Conservation (phyloP, 2,797 vertebrate genomes). For the Phataginus tricuspis region DNA sequence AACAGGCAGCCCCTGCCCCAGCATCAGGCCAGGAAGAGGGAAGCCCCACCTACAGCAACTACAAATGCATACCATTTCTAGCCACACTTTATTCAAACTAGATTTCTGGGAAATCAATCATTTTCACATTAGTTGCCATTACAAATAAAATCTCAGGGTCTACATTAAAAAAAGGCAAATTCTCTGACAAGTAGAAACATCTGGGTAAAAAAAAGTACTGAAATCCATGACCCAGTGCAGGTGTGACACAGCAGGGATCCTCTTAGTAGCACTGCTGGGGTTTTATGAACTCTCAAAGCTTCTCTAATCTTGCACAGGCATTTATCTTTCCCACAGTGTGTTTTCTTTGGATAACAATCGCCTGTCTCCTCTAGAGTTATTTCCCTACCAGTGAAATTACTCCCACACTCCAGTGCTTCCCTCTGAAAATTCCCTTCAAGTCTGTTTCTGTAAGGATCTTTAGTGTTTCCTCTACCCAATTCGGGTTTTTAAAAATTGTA, state of each 20-base stretch:
- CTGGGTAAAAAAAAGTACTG: neutral
- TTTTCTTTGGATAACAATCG: neutral
- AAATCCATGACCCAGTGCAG: neutral
- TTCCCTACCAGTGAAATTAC: neutral
- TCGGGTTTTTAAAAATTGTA: neutral
- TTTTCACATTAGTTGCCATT: neutral
- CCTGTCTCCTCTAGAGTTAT: neutral
- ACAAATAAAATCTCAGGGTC: neutral
- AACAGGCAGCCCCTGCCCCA: too few relatives aligned
- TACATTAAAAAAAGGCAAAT: neutral
- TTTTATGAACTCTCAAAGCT: neutral
- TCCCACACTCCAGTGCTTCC: neutral
- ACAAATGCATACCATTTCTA: neutral
- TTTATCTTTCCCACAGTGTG: neutral
- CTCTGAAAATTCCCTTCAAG: neutral
- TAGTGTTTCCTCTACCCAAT: neutral
- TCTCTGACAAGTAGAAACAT: neutral
- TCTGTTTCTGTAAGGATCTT: neutral
- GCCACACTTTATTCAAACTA: neutral
- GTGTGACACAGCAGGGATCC: neutral
- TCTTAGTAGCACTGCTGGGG: neutral
- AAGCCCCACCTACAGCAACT: too few relatives aligned
- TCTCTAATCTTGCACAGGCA: neutral
- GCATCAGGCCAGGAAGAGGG: too few relatives aligned
- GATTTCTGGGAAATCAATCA: neutral